Evolutionary conservation across 1,140 invertebrate genomes (phyloP), one percentile per base, ranked within the genome.

Genomic region (Drosophila dunni): DNA sequence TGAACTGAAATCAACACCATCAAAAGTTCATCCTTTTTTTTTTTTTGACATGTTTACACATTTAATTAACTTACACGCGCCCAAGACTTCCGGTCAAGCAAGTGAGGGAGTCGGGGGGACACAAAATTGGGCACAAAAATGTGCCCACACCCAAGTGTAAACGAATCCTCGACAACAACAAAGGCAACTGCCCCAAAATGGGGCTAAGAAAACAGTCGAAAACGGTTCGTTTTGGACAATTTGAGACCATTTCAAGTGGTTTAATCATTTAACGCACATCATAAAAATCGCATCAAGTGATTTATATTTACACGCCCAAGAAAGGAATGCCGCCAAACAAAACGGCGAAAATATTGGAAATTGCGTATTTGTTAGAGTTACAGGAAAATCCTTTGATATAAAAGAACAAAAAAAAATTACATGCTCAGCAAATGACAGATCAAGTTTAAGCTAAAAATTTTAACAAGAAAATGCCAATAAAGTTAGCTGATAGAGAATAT

Each of bases 221-320:
- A 61, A 56, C 29, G 40, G 38, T 9, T 61, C 46, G 29, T 61
- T 54, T 81, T 76, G 74, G 84, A 75, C 84, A 89, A 88, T 88
- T 88, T 89, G 84, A 88, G 61, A 84, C 84, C 84, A 84, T 88
- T 84, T 90, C 85, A 90, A 89, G 85, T 90, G 85, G 81, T 85
- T 85, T 89, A 89, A 89, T 89, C 85, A 89, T 89, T 89, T 89
- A 89, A 90, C 81, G 86, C 85, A 79, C 85, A 90, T 89, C 85
- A 85, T 89, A 90, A 90, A 89, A 89, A 90, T 89, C 85, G 58
- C 75, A 89, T 89, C 81, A 90, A 90, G 81, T 90, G 84, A 88
- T 79, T 88, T 88, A 89, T 89, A 83, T 89, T 86, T 86, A 88
- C 83, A 77, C 83, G 62, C 69, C 51, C 66, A 75, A 69, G 53